Base-by-base conservation (phyloP, 2,113 vertebrate genomes). In the Daphoenositta chrysoptera region DNA sequence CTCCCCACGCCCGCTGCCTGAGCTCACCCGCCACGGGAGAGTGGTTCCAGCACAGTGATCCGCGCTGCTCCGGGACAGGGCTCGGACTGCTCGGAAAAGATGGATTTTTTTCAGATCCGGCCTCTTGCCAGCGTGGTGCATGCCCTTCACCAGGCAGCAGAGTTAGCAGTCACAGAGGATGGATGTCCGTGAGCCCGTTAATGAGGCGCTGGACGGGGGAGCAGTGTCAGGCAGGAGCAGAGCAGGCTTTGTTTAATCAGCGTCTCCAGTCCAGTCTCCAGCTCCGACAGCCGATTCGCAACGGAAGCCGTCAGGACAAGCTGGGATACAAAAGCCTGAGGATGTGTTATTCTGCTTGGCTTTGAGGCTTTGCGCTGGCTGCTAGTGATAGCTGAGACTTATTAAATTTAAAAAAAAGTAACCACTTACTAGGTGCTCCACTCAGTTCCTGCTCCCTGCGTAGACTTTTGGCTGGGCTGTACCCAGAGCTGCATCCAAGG, bases 241-340 rank as follows among this genome's bases (percentile, higher is more conserved):
- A 51, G 85, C 50, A 3, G 68, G 92, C 93, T 95, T 92, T 93
- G 85, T 92, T 93, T 97, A 95, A 96, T 94, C 93, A 24, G 87
- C 68, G 64, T 97, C 94, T 94, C 57, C 15, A 77, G 85, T 83
- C 93, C 53, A 9, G 60, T 89, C 80, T 94, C 86, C 57, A 64
- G 90, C 90, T 61, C 89, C 11, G 3, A 63, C 87, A 86, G 42
- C 88, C 81, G 96, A 95, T 96, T 95, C 84, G 88, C 85, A 96
- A 78, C 21, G 24, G 94, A 89, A 94, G 79, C 94, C 15, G 6
- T 44, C 82, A 47, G 92, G 79, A 89, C 88, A 69, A 77, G 80
- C 94, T 87, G 6, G 80, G 88, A 61, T 92, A 93, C 88, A 97
- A 96, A 95, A 89, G 94, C 91, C 73, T 28, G 83, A 92, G 88